These are phyloP conservation scores for Puma concolor DNA, from an alignment of 2,113 vertebrate species.

Conservation along the genomic window DNA sequence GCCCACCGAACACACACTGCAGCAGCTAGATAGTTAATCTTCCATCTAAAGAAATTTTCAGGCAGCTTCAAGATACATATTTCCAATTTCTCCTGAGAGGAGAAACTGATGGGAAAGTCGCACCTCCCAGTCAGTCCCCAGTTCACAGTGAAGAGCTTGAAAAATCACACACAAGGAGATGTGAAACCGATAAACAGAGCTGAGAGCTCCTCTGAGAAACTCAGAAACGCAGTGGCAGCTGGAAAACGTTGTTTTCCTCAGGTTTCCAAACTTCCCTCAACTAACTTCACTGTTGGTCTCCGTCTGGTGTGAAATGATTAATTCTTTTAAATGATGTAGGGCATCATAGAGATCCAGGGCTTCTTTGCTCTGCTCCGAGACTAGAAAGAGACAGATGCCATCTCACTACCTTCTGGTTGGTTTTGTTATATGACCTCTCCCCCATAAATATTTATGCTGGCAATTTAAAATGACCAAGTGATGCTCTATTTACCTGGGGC, in stretches of 20 bases:
- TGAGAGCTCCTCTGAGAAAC: slow-evolving; percentile 73
- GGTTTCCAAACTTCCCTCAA: slow-evolving; percentile 67
- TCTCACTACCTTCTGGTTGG: neutral
- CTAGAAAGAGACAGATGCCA: slow-evolving; percentile 27
- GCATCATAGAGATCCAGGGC: neutral
- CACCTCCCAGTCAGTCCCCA: slow-evolving; percentile 59
- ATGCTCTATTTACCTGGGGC: neutral
- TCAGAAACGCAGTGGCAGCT: slow-evolving; percentile 70
- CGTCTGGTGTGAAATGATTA: slow-evolving; percentile 77
- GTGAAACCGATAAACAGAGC: slow-evolving; percentile 41
- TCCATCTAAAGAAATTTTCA: neutral
- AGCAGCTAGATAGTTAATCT: slow-evolving; percentile 68
- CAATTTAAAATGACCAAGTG: neutral
- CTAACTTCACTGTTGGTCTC: slow-evolving; percentile 56
- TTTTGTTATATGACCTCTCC: neutral
- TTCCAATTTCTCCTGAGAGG: slow-evolving; percentile 76
- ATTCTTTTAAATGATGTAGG: slow-evolving; percentile 51
- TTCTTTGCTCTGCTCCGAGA: neutral
- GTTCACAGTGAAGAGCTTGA: slow-evolving; percentile 69
- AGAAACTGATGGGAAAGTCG: slow-evolving; percentile 65
- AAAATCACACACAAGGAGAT: slow-evolving; percentile 66
- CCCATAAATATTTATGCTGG: slow-evolving; percentile 10
- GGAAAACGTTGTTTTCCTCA: slow-evolving; percentile 72
- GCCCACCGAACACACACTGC: neutral
- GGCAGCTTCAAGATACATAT: slow-evolving; percentile 63